Conservation (phyloP, 2,113 vertebrate species). For the Dissostichus mawsoni region DNA sequence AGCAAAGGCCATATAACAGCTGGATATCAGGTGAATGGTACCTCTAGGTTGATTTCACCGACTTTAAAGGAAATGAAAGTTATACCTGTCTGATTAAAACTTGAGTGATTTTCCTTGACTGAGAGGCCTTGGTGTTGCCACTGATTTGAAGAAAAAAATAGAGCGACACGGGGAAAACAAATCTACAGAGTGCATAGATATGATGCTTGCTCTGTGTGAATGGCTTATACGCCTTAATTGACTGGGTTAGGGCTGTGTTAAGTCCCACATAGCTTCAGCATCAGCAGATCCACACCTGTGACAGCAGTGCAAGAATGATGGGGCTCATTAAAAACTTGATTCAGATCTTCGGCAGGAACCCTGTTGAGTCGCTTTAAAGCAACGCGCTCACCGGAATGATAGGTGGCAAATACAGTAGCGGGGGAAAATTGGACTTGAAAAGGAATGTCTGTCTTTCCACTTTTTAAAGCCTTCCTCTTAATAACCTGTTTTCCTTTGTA, state of each 20-base stretch:
- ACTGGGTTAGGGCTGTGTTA: conserved; percentile 70
- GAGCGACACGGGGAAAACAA: conserved; percentile 42
- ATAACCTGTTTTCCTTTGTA: conserved; percentile 81
- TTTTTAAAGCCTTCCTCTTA: conserved; percentile 78
- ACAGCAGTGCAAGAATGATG: conserved; percentile 66
- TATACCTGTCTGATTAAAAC: conserved; percentile 41
- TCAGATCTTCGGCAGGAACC: conserved; percentile 73
- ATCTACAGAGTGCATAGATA: conserved; percentile 28
- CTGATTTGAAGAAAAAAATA: conserved; percentile 14
- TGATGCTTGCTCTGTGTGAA: conserved; percentile 28
- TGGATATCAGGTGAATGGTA: conserved; percentile 26
- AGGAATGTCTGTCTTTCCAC: conserved; percentile 69
- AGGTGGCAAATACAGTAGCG: conserved; percentile 80
- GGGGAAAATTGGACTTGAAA: conserved; percentile 80
- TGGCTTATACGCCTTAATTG: conserved; percentile 68
- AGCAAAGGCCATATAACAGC: conserved; percentile 9
- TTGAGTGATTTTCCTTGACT: conserved; percentile 8
- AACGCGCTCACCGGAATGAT: conserved; percentile 69
- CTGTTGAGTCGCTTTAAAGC: conserved; percentile 76
- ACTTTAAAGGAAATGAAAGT: conserved; percentile 18
- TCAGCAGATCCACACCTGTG: conserved; percentile 76
- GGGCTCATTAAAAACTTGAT: conserved; percentile 82
- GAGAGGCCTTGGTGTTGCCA: conserved; percentile 17
- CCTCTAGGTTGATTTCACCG: neutral
- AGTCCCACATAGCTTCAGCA: conserved; percentile 66